Evolutionary conservation across 2,888 invertebrate species (phyloP), one percentile per base, ranked within the genome.

Genomic region (Epirrhoe alternata): DNA sequence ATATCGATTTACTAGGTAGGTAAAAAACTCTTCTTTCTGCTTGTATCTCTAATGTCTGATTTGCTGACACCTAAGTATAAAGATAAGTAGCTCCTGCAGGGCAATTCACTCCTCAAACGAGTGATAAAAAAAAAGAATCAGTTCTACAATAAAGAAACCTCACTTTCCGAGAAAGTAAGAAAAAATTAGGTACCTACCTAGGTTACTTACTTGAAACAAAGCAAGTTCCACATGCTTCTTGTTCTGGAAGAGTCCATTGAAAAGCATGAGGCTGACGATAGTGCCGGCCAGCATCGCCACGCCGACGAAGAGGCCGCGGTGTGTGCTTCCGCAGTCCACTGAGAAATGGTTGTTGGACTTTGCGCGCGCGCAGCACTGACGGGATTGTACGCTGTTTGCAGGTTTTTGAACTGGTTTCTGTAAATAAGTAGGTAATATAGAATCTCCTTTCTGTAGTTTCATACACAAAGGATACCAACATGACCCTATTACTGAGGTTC

Each of bases 301-400:
- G 5, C 96, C 94, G 86, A 89, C 84, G 76, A 94, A 95, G 84
- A 97, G 89, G 78, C 97, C 91, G 89, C 95, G 95, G 82, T 96
- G 96, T 10, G 96, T 95, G 72, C 95, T 95, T 50, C 96, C 95
- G 84, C 96, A 97, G 89, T 97, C 97, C 51, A 97, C 95, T 0
- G 95, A 95, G 84, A 95, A 95, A 76, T 95, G 95, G 76, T 89
- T 93, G 75, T 85, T 89, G 17, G 91, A 88, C 71, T 89, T 92
- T 6, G 84, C 75, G 58, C 86, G 83, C 1, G 79, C 77, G 62
- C 89, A 88, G 69, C 89, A 88, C 60, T 84, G 85, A 56, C 68
- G 71, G 2, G 55, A 4, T 71, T 72, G 69, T 62, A 77, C 79
- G 51, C 64, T 76, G 7, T 66, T 84, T 17, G 74, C 54, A 10